Conservation (phyloP, 2,113 vertebrate species). For the Macheiramphus alcinus region DNA sequence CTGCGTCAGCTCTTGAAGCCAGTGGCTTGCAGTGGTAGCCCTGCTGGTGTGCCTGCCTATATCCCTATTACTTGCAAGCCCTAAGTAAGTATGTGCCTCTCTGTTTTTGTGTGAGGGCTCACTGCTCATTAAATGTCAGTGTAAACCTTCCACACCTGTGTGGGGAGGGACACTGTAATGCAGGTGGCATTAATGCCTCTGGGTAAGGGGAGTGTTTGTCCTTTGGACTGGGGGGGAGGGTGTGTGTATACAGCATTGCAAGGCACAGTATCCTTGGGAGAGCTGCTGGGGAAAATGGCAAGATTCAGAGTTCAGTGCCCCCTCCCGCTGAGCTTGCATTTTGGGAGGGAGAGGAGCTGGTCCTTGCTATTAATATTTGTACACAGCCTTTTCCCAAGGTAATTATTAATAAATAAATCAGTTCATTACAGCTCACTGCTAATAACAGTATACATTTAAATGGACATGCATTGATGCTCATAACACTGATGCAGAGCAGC, state of each 20-base stretch:
- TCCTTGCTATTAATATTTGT: background rate
- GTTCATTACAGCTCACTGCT: conserved; percentile 3
- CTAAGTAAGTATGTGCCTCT: background rate
- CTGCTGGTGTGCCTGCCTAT: background rate
- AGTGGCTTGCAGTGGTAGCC: background rate
- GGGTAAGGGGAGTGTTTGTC: background rate
- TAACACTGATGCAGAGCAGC: background rate
- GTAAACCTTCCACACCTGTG: background rate
- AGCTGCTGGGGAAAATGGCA: background rate
- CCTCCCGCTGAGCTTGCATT: background rate
- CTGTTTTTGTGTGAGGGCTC: background rate
- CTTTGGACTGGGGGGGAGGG: background rate
- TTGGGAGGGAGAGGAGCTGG: background rate
- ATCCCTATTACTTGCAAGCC: background rate
- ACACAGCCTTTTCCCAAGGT: background rate
- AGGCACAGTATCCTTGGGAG: background rate
- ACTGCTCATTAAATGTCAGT: background rate
- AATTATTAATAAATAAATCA: conserved; percentile 32
- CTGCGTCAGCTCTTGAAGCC: background rate
- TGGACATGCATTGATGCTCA: background rate
- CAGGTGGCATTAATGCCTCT: background rate
- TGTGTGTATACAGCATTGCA: background rate
- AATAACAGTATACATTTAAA: background rate
- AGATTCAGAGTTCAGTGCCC: background rate
- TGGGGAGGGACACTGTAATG: background rate